phyloP scores from a whole-genome alignment of 2,113 vertebrate genomes.

The Entomyzon cyanotis region DNA sequence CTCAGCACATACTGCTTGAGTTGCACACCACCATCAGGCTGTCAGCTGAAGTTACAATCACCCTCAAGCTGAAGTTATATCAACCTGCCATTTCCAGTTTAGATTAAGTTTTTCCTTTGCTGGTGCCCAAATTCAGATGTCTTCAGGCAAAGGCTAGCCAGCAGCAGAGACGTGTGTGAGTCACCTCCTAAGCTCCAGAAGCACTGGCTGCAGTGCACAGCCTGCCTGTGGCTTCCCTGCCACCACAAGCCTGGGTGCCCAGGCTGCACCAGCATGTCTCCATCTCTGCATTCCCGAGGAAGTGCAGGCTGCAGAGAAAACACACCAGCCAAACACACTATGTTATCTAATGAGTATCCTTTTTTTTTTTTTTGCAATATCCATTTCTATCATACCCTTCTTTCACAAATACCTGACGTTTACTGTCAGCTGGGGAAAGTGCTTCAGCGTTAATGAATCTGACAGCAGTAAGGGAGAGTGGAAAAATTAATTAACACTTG shows the following conservation, averaged over 20 bases:
- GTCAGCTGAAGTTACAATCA: not conserved
- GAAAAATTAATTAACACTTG: not conserved
- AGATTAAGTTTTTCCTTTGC: not conserved
- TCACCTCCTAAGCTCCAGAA: not conserved
- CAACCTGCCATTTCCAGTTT: not conserved
- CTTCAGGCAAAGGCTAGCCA: not conserved
- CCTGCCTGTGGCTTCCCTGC: not conserved
- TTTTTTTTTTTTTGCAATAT: not conserved
- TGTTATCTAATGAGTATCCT: not conserved
- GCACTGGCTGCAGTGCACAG: not conserved
- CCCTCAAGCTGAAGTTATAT: not conserved
- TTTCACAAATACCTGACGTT: not conserved
- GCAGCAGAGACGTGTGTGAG: accelerated
- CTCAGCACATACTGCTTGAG: not conserved
- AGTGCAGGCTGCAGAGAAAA: not conserved
- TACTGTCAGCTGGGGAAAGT: not conserved
- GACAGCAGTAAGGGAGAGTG: not conserved
- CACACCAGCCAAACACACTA: not conserved
- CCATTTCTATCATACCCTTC: not conserved
- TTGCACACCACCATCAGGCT: not conserved
- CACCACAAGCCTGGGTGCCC: not conserved
- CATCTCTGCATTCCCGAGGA: not conserved
- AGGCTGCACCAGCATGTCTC: not conserved
- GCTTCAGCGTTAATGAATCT: not conserved
- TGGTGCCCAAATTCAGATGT: not conserved